These are phyloP conservation scores for Aspiorhynchus laticeps DNA, from an alignment of 2,113 vertebrate species.

Conservation along the genomic window DNA sequence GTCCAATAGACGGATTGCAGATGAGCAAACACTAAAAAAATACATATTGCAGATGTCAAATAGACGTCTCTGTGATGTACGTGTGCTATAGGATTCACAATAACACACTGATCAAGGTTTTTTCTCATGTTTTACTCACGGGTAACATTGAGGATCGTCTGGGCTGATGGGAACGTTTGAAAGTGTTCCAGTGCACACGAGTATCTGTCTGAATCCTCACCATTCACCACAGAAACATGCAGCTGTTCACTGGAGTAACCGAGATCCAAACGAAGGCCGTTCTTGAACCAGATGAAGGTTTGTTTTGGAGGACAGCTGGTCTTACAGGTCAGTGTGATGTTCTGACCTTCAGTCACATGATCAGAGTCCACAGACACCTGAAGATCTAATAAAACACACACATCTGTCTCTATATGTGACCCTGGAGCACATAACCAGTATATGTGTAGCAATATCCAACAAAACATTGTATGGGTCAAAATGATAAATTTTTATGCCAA, in stretches of 20 bases:
- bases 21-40: too few relatives aligned
- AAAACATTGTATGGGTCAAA: too few relatives aligned
- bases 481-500: too few relatives aligned
- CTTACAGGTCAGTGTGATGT: not conserved
- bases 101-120: not conserved
- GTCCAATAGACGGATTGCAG: too few relatives aligned
- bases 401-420: not conserved
- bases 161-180: not conserved
- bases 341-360: constrained; percentile 5
- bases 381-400: not conserved
- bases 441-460: too few relatives aligned
- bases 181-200: not conserved
- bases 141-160: not conserved
- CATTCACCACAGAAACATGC: not conserved
- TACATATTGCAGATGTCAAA: too few relatives aligned
- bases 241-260: not conserved
- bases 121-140: not conserved
- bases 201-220: not conserved
- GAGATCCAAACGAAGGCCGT: not conserved
- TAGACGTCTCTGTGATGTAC: too few relatives aligned
- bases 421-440: too few relatives aligned
- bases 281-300: constrained; percentile 5
- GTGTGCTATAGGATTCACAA: not conserved
- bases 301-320: not conserved
- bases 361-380: not conserved